A percentile compares a stretch with the other conserved stretches of the same genome.
Conservation (phyloP, 2,113 vertebrate genomes). For the Elanoides forficatus region DNA sequence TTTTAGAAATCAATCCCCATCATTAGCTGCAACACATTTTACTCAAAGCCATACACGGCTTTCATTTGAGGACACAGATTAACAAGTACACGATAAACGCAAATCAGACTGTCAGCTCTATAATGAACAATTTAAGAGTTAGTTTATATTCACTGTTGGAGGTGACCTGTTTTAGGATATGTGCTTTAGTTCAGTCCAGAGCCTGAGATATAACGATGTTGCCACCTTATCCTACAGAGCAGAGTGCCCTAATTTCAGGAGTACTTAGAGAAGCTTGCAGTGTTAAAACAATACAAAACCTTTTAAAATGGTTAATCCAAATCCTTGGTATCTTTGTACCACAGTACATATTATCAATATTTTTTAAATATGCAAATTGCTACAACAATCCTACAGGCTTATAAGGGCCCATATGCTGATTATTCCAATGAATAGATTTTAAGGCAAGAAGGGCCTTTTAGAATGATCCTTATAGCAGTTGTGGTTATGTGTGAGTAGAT, state of each 20-base stretch:
- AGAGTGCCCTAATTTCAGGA: background rate
- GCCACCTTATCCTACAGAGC: background rate
- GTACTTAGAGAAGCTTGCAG: background rate
- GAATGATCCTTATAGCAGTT: background rate
- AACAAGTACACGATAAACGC: background rate
- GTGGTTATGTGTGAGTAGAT: background rate
- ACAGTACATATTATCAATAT: background rate
- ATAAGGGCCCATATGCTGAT: background rate
- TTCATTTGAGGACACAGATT: slow-evolving; percentile 38
- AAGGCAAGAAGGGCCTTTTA: background rate
- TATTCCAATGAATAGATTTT: background rate
- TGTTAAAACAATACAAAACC: background rate
- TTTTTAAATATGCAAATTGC: slow-evolving; percentile 10
- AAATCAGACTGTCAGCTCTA: background rate
- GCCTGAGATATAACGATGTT: background rate
- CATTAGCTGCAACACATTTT: background rate
- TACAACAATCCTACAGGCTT: slow-evolving; percentile 2
- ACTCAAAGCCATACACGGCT: background rate
- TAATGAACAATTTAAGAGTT: slow-evolving; percentile 6
- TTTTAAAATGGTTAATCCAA: background rate
- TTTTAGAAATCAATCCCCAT: background rate
- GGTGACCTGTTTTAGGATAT: background rate
- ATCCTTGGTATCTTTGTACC: background rate
- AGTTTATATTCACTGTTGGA: slow-evolving; percentile 10
- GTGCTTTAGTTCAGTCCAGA: background rate